Conservation (phyloP, 2,888 invertebrate species). For the Perizoma affinitatum region DNA sequence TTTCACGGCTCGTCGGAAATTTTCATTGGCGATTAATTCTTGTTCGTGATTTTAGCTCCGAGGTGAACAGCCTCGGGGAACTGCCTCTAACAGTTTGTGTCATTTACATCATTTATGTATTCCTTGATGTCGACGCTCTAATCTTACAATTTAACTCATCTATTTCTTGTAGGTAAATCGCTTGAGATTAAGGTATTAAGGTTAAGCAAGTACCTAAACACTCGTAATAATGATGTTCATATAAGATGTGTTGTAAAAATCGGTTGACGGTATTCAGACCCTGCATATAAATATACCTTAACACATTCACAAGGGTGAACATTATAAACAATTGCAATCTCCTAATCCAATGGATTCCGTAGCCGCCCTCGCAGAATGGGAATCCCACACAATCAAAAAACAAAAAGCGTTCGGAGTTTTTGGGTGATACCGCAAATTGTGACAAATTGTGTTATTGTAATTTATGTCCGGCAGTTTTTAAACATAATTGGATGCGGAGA, state of each 20-base stretch:
- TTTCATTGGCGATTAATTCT: conserved; percentile 80
- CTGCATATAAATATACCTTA: conserved; percentile 25
- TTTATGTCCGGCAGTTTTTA: conserved; percentile 78
- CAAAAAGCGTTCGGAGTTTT: conserved; percentile 52
- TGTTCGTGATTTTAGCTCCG: conserved; percentile 67
- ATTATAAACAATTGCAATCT: conserved; percentile 42
- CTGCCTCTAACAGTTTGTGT: conserved; percentile 48
- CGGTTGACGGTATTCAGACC: too few relatives aligned
- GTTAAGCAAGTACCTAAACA: too few relatives aligned
- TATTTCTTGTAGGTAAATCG: conserved; percentile 32
- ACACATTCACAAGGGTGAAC: conserved; percentile 40
- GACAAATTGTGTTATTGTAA: conserved; percentile 79
- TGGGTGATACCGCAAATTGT: conserved; percentile 66
- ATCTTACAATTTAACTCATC: conserved; percentile 39
- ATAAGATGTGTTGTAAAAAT: too few relatives aligned
- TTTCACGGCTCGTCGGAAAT: conserved; percentile 78
- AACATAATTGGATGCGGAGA: conserved; percentile 75
- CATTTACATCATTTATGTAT: conserved; percentile 50
- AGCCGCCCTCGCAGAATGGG: conserved; percentile 38
- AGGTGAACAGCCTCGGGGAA: conserved; percentile 48
- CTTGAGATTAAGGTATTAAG: conserved; percentile 6
- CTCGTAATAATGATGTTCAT: too few relatives aligned
- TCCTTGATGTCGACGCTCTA: conserved; percentile 39
- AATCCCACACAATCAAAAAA: conserved; percentile 58
- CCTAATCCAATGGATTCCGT: conserved; percentile 41